These are phyloP conservation scores for Brassicogethes aeneus DNA, from an alignment of 2,888 invertebrate genomes.

Conservation along the genomic window DNA sequence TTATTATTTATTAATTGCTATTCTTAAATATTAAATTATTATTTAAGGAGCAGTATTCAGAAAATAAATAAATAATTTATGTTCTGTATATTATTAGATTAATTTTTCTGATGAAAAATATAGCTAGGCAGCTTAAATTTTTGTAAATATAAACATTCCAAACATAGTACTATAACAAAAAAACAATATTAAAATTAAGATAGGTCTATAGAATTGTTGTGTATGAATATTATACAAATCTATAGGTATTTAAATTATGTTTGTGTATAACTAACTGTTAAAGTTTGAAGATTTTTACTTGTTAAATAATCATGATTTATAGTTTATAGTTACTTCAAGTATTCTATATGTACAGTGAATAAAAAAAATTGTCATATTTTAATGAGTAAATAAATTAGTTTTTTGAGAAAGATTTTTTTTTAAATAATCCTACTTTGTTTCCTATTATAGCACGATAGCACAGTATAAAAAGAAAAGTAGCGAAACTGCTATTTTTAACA, in stretches of 20 bases:
- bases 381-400: neutral
- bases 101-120: too few species aligned
- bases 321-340: conserved; percentile 6
- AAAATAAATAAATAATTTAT: too few species aligned
- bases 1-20: too few species aligned
- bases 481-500: too few species aligned
- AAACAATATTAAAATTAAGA: neutral
- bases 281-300: conserved; percentile 18
- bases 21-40: too few species aligned
- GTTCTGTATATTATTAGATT: too few species aligned
- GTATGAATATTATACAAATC: neutral
- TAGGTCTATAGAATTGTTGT: neutral
- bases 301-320: conserved; percentile 11
- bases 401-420: too few species aligned
- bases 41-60: too few species aligned
- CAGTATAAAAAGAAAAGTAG: too few species aligned
- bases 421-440: too few species aligned
- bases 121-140: neutral
- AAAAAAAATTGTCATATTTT: neutral
- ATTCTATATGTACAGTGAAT: neutral
- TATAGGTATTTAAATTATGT: neutral
- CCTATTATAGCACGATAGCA: too few species aligned
- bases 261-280: conserved; percentile 12
- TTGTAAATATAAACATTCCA: neutral
- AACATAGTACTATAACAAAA: neutral